Evolutionary conservation across 1,140 invertebrate species (phyloP), one percentile per base, ranked within the genome.

Genomic region (Elysia chlorotica): DNA sequence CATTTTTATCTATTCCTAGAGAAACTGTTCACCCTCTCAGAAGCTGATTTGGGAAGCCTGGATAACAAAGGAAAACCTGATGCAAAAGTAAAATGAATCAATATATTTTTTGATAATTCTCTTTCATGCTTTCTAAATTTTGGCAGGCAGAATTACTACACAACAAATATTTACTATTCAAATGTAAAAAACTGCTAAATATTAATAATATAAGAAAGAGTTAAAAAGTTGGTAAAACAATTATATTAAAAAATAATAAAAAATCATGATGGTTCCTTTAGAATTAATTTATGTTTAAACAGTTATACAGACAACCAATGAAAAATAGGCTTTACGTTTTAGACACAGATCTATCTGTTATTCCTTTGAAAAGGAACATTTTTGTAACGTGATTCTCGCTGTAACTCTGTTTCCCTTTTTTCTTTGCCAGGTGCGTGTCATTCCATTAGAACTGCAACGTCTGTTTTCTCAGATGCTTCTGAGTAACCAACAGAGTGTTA

Each of bases 401-500:
- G 19, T 2, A n/a, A 5, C 19, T 59, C 61, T 1, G 17, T 67
- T 23, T 66, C 57, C 23, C 23, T 65, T n/a, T 37, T 62, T 37
- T 31, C 19, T 71, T 38, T 62, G 23, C 25, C 73, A 86, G 82
- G 82, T 85, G 1, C 69, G 86, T 71, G 79, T 85, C 0, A 87
- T 87, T 59, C 85, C 85, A 0, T 71, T 87, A 37, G 80, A 87
- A 63, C 68, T 88, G 19, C 84, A 86, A 72, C 73, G 79, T 38
- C 71, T 88, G 31, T 87, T 88, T 80, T 76, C 78, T n/a, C 71
- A 78, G 36, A 61, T 88, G 28, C 71, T 87, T 28, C 69, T 86
- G 4, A 75, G 80, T 6, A 74, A 87, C 65, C 78, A 78, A 62
- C 80, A 85, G 62, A 83, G 79, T 74, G 79, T 85, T 17, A 82